A percentile compares a stretch with the other conserved stretches of the same genome.
These are phyloP conservation scores for Epirrita christyi DNA, from an alignment of 2,888 invertebrate genomes.

Conservation along the genomic window DNA sequence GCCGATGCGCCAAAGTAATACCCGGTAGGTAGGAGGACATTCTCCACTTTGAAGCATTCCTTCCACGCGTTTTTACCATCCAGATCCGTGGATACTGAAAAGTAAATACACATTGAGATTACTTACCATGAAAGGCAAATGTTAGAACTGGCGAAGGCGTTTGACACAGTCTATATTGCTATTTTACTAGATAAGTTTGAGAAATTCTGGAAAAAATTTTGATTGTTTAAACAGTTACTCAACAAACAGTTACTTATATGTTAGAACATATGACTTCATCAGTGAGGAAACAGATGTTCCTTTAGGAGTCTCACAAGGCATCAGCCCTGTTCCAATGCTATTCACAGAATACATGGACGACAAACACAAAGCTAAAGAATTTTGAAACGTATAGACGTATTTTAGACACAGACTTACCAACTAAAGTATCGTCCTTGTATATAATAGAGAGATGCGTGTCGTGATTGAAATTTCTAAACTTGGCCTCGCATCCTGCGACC, in stretches of 20 bases:
- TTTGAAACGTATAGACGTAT: background rate
- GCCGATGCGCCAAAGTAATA: conserved; percentile 98
- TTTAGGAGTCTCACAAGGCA: conserved; percentile 7
- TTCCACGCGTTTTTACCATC: conserved; percentile 97
- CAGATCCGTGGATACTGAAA: conserved; percentile 94
- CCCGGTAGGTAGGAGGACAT: conserved; percentile 96
- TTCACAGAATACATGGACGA: background rate
- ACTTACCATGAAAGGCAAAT: background rate
- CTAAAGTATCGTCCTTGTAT: conserved; percentile 95
- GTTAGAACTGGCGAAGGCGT: background rate
- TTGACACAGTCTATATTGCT: background rate
- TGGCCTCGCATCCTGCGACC: conserved; percentile 96
- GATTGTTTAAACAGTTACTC: background rate
- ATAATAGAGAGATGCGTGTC: conserved; percentile 96
- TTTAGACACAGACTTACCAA: conserved; percentile 81
- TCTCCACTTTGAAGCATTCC: conserved; percentile 94
- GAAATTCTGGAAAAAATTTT: background rate
- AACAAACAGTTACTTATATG: background rate
- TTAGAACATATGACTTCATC: background rate
- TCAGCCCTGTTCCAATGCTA: background rate
- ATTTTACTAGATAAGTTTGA: too few relatives aligned
- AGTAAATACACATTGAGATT: background rate
- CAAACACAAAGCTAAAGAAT: background rate
- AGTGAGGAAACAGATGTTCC: too few relatives aligned
- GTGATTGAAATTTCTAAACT: conserved; percentile 95